Base-by-base conservation (phyloP, 1,140 invertebrate genomes). In the Ephestia elutella region DNA sequence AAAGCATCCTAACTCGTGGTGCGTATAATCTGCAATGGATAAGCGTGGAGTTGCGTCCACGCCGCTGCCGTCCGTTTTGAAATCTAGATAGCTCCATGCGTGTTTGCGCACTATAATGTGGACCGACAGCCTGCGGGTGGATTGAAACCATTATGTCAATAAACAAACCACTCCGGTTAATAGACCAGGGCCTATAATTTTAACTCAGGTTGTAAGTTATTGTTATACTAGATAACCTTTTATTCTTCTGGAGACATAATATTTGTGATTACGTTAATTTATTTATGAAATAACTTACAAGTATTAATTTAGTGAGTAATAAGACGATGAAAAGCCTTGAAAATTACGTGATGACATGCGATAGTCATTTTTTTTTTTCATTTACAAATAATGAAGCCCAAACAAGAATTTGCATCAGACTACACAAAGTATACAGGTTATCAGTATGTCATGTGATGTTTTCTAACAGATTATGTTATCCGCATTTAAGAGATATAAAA, bases 81-180 rank as follows among this genome's bases (percentile, higher is more conserved):
- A 15, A 74, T 80, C 70, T 68, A 68, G 73, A 78, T 79, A 78
- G 38, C 19, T 57, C 65, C 72, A 73, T 82, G 75, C 77, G 74
- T 77, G 80, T 70, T 66, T 49, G 25, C 53, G 59, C 58, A 49
- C 68, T 70, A 73, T 76, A 78, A 76, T 65, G 69, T 60, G 65
- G 60, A 32, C 65, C 60, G 58, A 59, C 30, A 28, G 56, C 68
- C 69, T 56, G 66, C 57, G 68, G 70, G 64, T 66, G 60, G 68
- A 69, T 70, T 60, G 66, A 63, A 77, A 68, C 65, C 72, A 70
- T 75, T 71, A 75, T 62, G 62, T 77, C 66, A 72, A 78, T 79
- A 73, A 72, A 74, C 67, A 57, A 68, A 70, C 66, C 67, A 54
- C 54, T 49, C 57, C 70, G 57, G 62, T 78, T 80, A 80, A 80